Percentiles rank a stretch among this genome's conserved stretches.
These are phyloP conservation scores for Ascaphus truei DNA, from an alignment of 2,113 vertebrate species.

Conservation along the genomic window DNA sequence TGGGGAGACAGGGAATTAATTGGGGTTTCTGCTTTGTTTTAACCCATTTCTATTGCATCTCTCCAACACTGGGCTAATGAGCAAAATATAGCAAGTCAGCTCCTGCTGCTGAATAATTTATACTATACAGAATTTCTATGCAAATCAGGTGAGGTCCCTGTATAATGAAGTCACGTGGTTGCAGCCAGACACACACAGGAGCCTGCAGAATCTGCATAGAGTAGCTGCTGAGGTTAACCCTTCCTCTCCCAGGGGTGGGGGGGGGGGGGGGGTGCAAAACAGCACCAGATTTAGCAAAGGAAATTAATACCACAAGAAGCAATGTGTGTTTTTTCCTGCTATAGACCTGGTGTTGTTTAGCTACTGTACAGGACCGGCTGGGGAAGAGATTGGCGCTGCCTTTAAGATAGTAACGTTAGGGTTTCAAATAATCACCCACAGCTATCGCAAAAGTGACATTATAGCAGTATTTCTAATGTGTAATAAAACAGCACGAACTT, in stretches of 20 bases:
- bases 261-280: no score
- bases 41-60: not conserved
- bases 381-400: no score
- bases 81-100: slow-evolving; percentile 31
- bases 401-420: no score
- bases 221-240: slow-evolving; percentile 7
- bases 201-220: slow-evolving; percentile 22
- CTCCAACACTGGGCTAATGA: slow-evolving; percentile 25
- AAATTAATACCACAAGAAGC: no score
- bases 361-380: no score
- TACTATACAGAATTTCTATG: slow-evolving; percentile 19
- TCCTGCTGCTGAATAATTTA: slow-evolving; percentile 36
- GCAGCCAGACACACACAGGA: slow-evolving; percentile 8
- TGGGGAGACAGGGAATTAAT: not conserved
- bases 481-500: no score
- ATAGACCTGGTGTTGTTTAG: no score
- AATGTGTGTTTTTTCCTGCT: no score
- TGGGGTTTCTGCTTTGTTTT: slow-evolving; percentile 5
- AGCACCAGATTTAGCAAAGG: no score
- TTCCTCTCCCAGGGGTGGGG: not conserved
- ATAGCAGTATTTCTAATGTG: no score
- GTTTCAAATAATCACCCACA: no score
- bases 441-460: no score
- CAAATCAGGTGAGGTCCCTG: slow-evolving; percentile 16
- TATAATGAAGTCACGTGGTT: slow-evolving; percentile 26